Evolutionary conservation across 2,113 vertebrate species (phyloP).

Genomic region (Tychaedon coryphoeus): DNA sequence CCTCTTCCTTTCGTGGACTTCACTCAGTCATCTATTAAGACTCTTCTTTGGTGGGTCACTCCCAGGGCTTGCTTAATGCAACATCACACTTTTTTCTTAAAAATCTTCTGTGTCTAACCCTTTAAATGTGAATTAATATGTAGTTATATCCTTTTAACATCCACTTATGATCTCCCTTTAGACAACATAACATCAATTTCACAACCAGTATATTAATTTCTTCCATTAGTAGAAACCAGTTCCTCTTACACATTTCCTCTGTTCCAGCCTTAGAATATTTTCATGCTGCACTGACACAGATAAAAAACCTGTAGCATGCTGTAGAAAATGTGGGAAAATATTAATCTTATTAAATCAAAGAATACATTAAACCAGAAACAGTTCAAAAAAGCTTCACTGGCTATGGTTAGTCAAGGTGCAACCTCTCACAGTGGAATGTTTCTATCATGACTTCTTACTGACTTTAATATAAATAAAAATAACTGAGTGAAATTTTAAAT

Average conservation of each 20-base stretch:
- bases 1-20: background rate
- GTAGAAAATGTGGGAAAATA: background rate
- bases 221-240: background rate
- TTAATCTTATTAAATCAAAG: background rate
- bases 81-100: background rate
- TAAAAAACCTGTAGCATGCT: background rate
- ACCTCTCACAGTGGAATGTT: background rate
- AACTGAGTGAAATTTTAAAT: background rate
- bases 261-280: background rate
- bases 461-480: background rate
- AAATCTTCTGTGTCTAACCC: background rate
- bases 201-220: background rate
- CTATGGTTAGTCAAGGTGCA: background rate
- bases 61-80: background rate
- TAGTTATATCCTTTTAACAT: background rate
- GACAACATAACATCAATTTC: background rate
- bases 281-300: background rate
- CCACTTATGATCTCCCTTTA: background rate
- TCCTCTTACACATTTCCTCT: background rate
- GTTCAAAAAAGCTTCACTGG: background rate
- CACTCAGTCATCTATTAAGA: background rate
- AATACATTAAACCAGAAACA: background rate
- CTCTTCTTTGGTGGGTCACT: background rate
- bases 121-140: background rate
- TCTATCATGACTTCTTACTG: background rate